These are phyloP conservation scores for Calliphora vomitoria DNA, from an alignment of 2,888 invertebrate species.

Conservation along the genomic window DNA sequence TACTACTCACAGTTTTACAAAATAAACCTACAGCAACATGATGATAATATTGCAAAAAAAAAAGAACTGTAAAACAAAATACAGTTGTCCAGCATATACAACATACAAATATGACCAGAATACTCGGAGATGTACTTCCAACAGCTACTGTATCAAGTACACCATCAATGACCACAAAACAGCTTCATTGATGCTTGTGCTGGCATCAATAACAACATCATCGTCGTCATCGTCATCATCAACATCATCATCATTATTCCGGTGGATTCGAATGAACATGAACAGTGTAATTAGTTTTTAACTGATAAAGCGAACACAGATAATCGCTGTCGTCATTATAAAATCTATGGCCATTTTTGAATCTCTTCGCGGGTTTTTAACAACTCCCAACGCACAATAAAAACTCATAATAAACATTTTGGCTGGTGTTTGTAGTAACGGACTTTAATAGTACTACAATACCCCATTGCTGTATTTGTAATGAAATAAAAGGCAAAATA, in stretches of 20 bases:
- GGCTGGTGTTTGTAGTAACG: slow-evolving; percentile 6
- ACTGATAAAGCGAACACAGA: slow-evolving; percentile 65
- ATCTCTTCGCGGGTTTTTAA: slow-evolving; percentile 59
- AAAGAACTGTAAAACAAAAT: slow-evolving; percentile 31
- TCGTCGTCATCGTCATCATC: slow-evolving; percentile 21
- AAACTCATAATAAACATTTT: slow-evolving; percentile 42
- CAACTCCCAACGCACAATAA: slow-evolving; percentile 63
- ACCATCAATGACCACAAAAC: slow-evolving; percentile 37
- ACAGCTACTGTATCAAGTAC: slow-evolving; percentile 49
- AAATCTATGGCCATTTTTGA: slow-evolving; percentile 63
- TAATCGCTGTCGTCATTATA: slow-evolving; percentile 69
- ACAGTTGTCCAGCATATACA: slow-evolving; percentile 27
- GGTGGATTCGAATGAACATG: slow-evolving; percentile 56
- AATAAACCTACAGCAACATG: slow-evolving; percentile 43
- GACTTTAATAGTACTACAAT: neutral
- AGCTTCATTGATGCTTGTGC: slow-evolving; percentile 19
- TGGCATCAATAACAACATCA: slow-evolving; percentile 17
- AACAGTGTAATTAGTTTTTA: slow-evolving; percentile 70
- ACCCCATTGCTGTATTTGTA: no score
- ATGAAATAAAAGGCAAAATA: neutral
- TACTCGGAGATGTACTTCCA: slow-evolving; percentile 27
- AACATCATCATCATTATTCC: slow-evolving; percentile 54
- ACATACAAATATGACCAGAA: slow-evolving; percentile 44
- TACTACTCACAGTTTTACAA: slow-evolving; percentile 48
- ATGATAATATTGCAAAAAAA: slow-evolving; percentile 9